phyloP scores from a whole-genome alignment of 2,113 vertebrate species.

The Okapia johnstoni region DNA sequence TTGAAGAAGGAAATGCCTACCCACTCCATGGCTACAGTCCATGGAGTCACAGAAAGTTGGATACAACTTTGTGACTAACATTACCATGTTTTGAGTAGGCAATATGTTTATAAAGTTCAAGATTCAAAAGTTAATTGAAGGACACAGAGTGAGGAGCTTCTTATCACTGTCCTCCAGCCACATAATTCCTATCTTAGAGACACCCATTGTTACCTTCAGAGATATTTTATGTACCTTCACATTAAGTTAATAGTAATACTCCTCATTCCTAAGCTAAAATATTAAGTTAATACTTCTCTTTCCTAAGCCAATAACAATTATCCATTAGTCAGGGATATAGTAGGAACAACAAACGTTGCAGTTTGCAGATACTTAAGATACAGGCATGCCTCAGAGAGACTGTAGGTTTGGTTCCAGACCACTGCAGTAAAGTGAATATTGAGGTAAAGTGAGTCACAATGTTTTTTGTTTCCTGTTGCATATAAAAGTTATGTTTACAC shows the following conservation, averaged over 20 bases:
- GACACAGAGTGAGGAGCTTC: neutral
- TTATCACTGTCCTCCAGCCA: neutral
- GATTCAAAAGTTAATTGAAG: neutral
- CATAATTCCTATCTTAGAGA: neutral
- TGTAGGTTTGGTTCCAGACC: neutral
- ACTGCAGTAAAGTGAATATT: neutral
- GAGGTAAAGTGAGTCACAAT: neutral
- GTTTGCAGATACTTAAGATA: neutral
- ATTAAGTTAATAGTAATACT: neutral
- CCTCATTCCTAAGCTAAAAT: neutral
- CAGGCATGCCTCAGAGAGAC: neutral
- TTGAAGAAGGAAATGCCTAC: neutral
- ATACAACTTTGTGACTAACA: neutral
- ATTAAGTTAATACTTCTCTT: neutral
- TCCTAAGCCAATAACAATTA: neutral
- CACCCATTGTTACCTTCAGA: neutral
- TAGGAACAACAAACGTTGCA: neutral
- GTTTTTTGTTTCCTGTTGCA: neutral
- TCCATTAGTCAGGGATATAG: neutral
- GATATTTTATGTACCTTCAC: neutral
- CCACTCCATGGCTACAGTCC: neutral
- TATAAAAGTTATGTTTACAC: neutral
- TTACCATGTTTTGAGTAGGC: neutral
- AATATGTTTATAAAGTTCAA: neutral
- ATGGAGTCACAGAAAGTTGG: neutral